These are phyloP conservation scores for Meleagris gallopavo DNA, from an alignment of 2,113 vertebrate genomes.

Conservation along the genomic window DNA sequence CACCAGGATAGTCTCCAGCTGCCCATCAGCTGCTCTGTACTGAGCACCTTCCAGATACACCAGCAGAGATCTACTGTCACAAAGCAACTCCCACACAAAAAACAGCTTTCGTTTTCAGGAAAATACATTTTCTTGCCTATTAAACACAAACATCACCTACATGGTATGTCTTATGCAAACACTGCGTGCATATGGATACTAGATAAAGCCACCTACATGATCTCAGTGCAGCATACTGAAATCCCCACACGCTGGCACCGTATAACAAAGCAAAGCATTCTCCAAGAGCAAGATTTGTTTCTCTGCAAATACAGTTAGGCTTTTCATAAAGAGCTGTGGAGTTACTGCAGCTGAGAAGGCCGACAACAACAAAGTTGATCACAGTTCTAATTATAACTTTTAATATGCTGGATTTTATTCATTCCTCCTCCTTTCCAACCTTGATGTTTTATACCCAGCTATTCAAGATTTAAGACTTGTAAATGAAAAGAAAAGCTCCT, in stretches of 20 bases:
- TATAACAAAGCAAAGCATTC: constrained; percentile 20
- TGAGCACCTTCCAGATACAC: not conserved
- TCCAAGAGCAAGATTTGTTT: constrained; percentile 6
- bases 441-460: constrained; percentile 50
- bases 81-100: not conserved
- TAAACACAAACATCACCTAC: not conserved
- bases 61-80: not conserved
- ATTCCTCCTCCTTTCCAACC: constrained; percentile 62
- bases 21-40: not conserved
- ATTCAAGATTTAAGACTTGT: constrained; percentile 17
- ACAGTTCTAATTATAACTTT: constrained; percentile 61
- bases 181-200: not conserved
- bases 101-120: not conserved
- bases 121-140: not conserved
- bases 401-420: constrained; percentile 64
- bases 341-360: constrained; percentile 32
- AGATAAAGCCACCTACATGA: constrained; percentile 5
- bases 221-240: not conserved
- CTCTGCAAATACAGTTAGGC: constrained; percentile 26
- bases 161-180: accelerated
- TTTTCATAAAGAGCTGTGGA: constrained; percentile 34
- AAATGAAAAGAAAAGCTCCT: constrained; percentile 18
- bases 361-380: constrained; percentile 46
- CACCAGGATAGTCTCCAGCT: not conserved
- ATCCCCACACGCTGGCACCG: not conserved